Base-by-base conservation (phyloP, 1,140 invertebrate species). In the Chlorops oryzae region DNA sequence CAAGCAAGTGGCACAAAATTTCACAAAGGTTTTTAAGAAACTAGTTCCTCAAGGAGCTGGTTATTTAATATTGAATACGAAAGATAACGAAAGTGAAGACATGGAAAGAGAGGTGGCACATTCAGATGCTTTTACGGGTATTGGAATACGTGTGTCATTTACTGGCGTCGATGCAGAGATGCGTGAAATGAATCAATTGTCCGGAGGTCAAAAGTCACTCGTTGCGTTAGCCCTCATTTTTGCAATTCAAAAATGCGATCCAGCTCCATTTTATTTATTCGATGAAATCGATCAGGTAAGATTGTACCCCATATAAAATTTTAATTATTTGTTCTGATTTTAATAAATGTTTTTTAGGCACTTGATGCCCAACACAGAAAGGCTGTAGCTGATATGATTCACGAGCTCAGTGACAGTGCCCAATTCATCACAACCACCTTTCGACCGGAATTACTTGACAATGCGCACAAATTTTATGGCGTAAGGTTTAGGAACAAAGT, bases 361-460 rank as follows among this genome's bases (percentile, higher is more conserved):
- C 74, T 99, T 34, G 96, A 99, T 78, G 87, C 94, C 1, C 92
- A 96, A 65, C 94, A 99, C 74, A 81, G 96, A 51, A 94, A 95
- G 74, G 92, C 94, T 37, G 95, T 99, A 9, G 95, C 96, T 21
- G 92, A 97, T 72, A 98, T 99, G 94, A 99, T 99, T 62, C 91
- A 98, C 74, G 95, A 98, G 71, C 80, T 98, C 41, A 92, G 90
- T 35, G 80, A 83, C 21, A 91, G 94, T 40, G 96, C 96, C 3
- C 97, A 99, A 75, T 99, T 99, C 73, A 99, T 99, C 59, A 98
- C 96, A 1, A 99, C 96, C 2, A 99, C 96, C 10, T 99, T 99
- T 81, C 79, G 96, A 75, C 94, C 96, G 3, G 97, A 99, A 73
- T 73, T 99, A 45, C 75, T 99, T 25, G 90, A 98, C 70, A 92